phyloP scores from a whole-genome alignment of 2,888 invertebrate species.

The Epinotia bilunana region DNA sequence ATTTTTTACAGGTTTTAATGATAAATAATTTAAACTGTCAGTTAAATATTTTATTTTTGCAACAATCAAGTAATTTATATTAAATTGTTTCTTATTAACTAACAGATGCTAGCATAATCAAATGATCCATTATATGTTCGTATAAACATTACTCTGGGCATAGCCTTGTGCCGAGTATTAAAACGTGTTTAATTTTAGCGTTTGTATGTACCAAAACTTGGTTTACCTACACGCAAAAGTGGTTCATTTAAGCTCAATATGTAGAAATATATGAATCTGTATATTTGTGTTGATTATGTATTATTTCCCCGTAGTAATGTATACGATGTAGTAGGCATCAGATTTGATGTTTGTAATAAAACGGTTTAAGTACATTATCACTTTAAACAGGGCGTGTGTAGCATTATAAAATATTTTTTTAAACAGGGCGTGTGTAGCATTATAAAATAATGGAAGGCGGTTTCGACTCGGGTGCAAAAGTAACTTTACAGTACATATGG shows the following conservation, averaged over 20 bases:
- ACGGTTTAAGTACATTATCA: neutral
- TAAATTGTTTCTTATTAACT: neutral
- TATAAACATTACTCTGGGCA: neutral
- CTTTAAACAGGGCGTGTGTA: too few species aligned
- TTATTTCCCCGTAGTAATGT: slow-evolving; percentile 8
- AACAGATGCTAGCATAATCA: neutral
- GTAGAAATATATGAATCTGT: slow-evolving; percentile 10
- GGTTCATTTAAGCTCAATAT: neutral
- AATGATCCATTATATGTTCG: neutral
- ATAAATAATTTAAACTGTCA: neutral
- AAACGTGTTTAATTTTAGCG: neutral
- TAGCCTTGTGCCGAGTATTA: neutral
- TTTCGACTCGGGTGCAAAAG: too few species aligned
- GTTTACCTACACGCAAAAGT: neutral
- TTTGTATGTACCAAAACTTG: neutral
- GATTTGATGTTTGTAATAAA: neutral
- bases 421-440: too few species aligned
- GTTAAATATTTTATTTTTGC: too few species aligned
- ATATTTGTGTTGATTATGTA: slow-evolving; percentile 11
- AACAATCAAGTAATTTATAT: neutral
- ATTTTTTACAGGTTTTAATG: neutral
- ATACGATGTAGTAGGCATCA: slow-evolving; percentile 15
- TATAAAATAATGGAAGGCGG: too few species aligned
- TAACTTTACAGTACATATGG: too few species aligned
- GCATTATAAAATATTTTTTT: too few species aligned